Evolutionary conservation across 2,797 vertebrate species (phyloP).

Genomic region (Pterois miles): DNA sequence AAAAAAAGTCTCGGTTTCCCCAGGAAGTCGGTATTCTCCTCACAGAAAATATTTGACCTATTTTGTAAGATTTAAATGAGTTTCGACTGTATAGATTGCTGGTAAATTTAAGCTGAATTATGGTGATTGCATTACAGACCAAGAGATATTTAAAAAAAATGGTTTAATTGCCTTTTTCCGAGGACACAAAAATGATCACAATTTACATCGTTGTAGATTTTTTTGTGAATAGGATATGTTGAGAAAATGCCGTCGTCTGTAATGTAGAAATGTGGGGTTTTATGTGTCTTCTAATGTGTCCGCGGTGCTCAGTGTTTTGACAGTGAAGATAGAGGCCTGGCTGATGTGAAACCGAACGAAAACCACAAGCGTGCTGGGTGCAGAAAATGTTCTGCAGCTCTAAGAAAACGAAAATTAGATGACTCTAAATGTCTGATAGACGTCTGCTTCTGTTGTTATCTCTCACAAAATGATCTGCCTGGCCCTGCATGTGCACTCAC

Average conservation of each 20-base stretch:
- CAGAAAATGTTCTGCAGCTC: conserved; percentile 67
- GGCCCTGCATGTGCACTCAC: background rate
- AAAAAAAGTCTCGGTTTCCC: background rate
- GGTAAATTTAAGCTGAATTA: conserved; percentile 31
- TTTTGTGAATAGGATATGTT: conserved; percentile 31
- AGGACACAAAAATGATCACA: conserved; percentile 19
- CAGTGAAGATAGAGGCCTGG: conserved; percentile 61
- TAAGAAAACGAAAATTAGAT: conserved; percentile 47
- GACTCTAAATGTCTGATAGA: conserved; percentile 13
- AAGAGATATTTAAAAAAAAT: background rate
- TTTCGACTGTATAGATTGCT: conserved; percentile 19
- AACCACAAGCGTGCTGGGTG: conserved; percentile 75
- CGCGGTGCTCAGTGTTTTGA: conserved; percentile 65
- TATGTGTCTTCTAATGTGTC: conserved; percentile 58
- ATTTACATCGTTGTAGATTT: conserved; percentile 31
- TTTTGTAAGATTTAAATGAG: conserved; percentile 29
- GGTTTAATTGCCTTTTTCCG: conserved; percentile 13
- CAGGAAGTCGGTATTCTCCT: conserved; percentile 26
- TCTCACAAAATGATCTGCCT: background rate
- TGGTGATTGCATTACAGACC: conserved; percentile 6
- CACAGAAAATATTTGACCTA: conserved; percentile 10
- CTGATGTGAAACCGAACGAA: conserved; percentile 76
- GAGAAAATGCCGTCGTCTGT: conserved; percentile 37
- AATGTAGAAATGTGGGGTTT: conserved; percentile 33
- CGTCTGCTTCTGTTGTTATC: conserved; percentile 5